Base-by-base conservation (phyloP, 2,113 vertebrate genomes). In the Passer montanus region DNA sequence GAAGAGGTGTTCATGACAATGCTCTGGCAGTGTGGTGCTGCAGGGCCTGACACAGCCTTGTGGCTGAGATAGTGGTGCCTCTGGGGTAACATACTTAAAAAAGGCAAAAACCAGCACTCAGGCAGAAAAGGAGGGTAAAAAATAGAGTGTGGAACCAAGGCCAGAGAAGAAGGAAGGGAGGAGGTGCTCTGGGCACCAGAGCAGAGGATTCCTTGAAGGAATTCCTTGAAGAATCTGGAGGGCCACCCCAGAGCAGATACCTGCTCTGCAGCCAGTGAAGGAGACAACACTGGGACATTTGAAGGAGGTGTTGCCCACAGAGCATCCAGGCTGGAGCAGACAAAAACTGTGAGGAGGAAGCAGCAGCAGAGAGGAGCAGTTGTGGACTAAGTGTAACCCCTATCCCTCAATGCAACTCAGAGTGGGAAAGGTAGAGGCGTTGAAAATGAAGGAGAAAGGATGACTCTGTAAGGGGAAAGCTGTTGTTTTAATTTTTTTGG, bases 221-320 rank as follows among this genome's bases (percentile, higher is more conserved):
- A 41, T 41, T 41, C 39, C 39, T 41, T 41, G 39, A 41, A 39
- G 39, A 39, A 41, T 41, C 39, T 41, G 39, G 26, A 75, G 35
- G 41, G 33, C 24, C 21, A 7, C 2, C 2, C 16, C 7, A 12
- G 41, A 12, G 35, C 52, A 67, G 37, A 3, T 30, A 14, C 0
- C 46, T 17, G 5, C 28, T 3, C 31, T 49, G 50, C 50, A 84
- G 46, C 35, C 37, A 8, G 12, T 21, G 73, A 19, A 56, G 17
- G 52, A 63, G 17, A 10, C 1, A 0, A 16, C 0, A 1, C 30
- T 30, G 55, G 24, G 60, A 37, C 15, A 14, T n/a, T 49, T 21
- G 33, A 73, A 50, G 49, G 44, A 73, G 28, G 3, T 53, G 12
- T 41, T 75, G 27, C 5, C 31, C 18, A 6, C 16, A 8, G 33